phyloP scores from a whole-genome alignment of 1,140 invertebrate species.

The Lucilia sericata region DNA sequence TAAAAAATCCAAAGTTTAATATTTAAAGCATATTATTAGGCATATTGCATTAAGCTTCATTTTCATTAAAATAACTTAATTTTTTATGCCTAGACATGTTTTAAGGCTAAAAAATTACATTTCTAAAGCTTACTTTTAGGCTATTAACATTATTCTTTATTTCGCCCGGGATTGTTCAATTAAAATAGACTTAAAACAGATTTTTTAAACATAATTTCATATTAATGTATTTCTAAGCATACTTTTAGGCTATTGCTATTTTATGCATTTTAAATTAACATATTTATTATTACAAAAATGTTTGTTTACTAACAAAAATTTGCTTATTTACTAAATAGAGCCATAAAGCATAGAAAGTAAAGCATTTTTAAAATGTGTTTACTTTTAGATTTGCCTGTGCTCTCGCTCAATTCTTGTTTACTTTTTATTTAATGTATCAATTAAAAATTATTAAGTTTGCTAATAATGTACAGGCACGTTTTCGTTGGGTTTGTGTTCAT shows the following conservation, averaged over 20 bases:
- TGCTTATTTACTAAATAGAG: neutral
- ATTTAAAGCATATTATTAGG: too few species aligned
- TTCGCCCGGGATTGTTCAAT: neutral
- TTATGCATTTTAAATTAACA: neutral
- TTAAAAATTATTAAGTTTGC: constrained; percentile 69
- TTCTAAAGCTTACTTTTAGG: neutral
- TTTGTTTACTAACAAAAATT: neutral
- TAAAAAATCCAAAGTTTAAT: too few species aligned
- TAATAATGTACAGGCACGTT: constrained; percentile 67
- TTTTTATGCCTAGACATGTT: too few species aligned
- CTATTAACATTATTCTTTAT: neutral
- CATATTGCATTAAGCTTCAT: too few species aligned
- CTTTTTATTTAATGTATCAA: constrained; percentile 67
- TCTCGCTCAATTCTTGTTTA: constrained; percentile 34
- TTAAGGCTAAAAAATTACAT: neutral
- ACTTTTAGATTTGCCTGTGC: neutral
- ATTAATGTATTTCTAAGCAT: neutral
- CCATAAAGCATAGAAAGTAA: neutral
- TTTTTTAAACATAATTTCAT: neutral
- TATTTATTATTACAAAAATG: neutral
- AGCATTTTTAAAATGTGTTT: constrained; percentile 15
- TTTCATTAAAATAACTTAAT: too few species aligned
- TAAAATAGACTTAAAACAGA: neutral
- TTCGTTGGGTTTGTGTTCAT: neutral
- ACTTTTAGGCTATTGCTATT: neutral